A percentile compares a stretch with the other conserved stretches of the same genome.
These are phyloP conservation scores for Aegypius monachus DNA, from an alignment of 2,113 vertebrate genomes.

Conservation along the genomic window DNA sequence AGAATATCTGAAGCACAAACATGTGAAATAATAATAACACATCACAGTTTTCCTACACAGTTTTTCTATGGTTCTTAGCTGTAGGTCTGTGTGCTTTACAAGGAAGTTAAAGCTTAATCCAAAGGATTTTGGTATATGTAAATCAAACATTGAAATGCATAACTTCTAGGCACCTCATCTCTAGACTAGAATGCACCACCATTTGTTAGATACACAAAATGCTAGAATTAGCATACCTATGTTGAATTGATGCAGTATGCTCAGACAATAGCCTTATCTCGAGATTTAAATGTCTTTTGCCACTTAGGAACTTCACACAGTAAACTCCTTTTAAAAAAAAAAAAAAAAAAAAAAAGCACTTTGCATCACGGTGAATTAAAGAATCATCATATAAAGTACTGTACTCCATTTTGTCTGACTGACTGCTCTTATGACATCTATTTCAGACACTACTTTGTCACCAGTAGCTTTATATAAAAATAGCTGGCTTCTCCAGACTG, in stretches of 20 bases:
- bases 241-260: neutral
- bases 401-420: neutral
- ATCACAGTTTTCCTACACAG: neutral
- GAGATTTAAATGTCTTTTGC: neutral
- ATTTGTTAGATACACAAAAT: neutral
- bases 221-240: accelerated
- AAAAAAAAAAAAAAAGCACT: neutral
- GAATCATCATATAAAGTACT: neutral
- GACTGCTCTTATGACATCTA: neutral
- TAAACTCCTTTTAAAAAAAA: neutral
- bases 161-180: neutral
- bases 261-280: neutral
- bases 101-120: neutral
- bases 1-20: neutral
- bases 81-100: neutral
- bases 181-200: neutral
- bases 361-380: neutral
- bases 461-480: neutral
- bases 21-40: neutral
- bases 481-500: neutral
- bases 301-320: neutral
- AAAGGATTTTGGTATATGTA: neutral
- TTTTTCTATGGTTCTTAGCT: neutral
- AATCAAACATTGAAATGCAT: neutral
- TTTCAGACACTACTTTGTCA: neutral